Percentiles rank a stretch among this genome's conserved stretches.
Conservation (phyloP, 2,888 invertebrate species). For the Flexamia atlantica region DNA sequence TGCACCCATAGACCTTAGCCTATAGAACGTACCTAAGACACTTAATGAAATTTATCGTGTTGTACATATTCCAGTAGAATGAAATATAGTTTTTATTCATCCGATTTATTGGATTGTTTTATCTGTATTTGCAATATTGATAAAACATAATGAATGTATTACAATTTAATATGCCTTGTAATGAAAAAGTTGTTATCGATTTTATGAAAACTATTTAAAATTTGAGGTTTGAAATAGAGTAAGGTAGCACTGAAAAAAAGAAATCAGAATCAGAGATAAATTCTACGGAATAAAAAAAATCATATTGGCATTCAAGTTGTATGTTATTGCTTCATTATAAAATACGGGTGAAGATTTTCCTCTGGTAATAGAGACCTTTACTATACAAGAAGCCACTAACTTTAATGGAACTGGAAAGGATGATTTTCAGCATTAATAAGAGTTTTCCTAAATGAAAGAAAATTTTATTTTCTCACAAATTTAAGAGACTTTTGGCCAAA, state of each 20-base stretch:
- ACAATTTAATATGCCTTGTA: neutral
- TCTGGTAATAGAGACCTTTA: too few species aligned
- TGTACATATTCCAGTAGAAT: constrained; percentile 33
- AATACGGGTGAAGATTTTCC: too few species aligned
- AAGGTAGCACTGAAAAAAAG: neutral
- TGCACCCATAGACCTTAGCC: constrained; percentile 53
- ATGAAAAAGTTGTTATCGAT: constrained; percentile 10
- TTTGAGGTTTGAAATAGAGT: neutral
- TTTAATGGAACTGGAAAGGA: too few species aligned
- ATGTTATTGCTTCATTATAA: too few species aligned
- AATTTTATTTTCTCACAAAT: too few species aligned
- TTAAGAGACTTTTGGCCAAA: too few species aligned
- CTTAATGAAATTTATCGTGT: neutral
- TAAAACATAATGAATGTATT: neutral
- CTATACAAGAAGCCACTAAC: too few species aligned
- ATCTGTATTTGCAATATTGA: neutral
- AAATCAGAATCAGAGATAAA: too few species aligned
- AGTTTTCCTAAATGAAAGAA: too few species aligned
- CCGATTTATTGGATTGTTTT: neutral
- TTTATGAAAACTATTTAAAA: neutral
- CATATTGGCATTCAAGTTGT: too few species aligned
- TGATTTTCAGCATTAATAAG: too few species aligned
- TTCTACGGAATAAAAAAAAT: too few species aligned
- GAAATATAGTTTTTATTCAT: neutral
- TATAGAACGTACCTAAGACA: constrained; percentile 48